Percentiles rank a stretch among this genome's conserved stretches.
phyloP scores from a whole-genome alignment of 2,888 invertebrate species.

The Cryptus armator region DNA sequence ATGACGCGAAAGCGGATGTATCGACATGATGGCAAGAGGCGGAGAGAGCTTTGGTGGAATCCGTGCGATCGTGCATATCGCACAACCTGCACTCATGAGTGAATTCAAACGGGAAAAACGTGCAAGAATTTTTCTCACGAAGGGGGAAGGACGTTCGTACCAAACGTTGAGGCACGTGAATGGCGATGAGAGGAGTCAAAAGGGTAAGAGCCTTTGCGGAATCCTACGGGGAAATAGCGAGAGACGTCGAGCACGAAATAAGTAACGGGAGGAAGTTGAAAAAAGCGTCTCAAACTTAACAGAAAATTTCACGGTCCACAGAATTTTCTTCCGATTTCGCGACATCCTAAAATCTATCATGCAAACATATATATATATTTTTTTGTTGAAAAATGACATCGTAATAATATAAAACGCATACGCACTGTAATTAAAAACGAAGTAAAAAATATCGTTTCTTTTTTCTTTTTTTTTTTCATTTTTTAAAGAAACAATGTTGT shows the following conservation, averaged over 20 bases:
- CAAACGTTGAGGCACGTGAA: constrained; percentile 25
- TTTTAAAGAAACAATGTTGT: no score
- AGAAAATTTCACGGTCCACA: no score
- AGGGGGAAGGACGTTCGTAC: constrained; percentile 4
- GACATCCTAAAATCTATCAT: no score
- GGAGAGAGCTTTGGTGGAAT: background rate
- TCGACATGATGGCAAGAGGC: background rate
- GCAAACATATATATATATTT: no score
- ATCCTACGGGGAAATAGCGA: constrained; percentile 7
- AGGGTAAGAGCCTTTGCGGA: constrained; percentile 30
- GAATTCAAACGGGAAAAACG: constrained; percentile 28
- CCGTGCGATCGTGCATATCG: constrained; percentile 2
- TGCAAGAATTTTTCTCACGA: background rate
- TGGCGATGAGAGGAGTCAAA: constrained; percentile 44
- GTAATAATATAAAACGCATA: no score
- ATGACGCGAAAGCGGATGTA: background rate
- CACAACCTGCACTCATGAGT: background rate
- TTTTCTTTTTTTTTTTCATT: no score
- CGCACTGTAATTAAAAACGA: no score
- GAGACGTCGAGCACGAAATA: background rate
- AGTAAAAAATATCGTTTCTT: no score
- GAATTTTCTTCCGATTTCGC: no score
- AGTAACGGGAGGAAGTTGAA: background rate
- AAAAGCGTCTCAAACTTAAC: background rate
- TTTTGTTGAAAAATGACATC: no score